These are phyloP conservation scores for Thermophis baileyi DNA, from an alignment of 2,113 vertebrate genomes.

Conservation along the genomic window DNA sequence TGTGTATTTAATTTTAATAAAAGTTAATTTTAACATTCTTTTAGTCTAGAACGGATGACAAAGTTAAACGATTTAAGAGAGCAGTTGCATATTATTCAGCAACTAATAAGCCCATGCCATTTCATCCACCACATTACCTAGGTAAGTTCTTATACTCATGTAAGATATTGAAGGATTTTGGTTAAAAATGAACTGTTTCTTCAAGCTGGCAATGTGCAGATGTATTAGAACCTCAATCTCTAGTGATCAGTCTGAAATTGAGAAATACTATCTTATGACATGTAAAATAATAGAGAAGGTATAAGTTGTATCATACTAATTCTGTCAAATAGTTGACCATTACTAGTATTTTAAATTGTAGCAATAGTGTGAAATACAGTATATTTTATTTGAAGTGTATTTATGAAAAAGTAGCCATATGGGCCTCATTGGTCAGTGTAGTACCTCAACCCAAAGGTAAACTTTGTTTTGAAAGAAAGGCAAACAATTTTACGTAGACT, in stretches of 20 bases:
- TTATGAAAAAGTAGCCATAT: neutral
- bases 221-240: neutral
- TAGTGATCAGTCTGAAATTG: neutral
- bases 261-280: neutral
- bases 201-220: neutral
- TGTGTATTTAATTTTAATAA: constrained; percentile 39
- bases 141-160: constrained; percentile 67
- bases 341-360: neutral
- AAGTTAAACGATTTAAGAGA: constrained; percentile 92
- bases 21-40: constrained; percentile 50
- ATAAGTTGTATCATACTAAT: neutral
- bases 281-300: neutral
- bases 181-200: neutral
- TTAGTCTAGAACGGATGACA: constrained; percentile 93
- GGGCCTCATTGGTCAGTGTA: neutral
- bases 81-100: constrained; percentile 92
- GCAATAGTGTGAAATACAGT: neutral
- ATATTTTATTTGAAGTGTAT: neutral
- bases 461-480: neutral
- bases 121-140: constrained; percentile 79
- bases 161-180: neutral
- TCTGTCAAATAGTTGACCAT: neutral
- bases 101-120: constrained; percentile 82
- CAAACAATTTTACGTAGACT: neutral
- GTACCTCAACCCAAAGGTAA: neutral